Base-by-base conservation (phyloP, 2,113 vertebrate species). In the Telmatochromis bifrenatus region DNA sequence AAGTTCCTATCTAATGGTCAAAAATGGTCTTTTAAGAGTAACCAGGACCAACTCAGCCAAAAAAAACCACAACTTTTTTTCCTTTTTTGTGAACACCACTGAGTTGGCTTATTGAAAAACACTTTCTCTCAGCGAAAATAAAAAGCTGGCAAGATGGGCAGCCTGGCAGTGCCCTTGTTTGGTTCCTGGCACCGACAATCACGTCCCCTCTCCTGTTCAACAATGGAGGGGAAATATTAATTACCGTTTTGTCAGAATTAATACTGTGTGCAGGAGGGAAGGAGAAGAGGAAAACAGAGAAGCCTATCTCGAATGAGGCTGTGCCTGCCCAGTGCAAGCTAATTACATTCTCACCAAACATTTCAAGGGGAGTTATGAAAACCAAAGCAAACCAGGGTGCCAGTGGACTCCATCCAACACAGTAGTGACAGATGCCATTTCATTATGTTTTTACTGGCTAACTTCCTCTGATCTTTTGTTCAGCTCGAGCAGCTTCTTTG, bases 141-240 rank as follows among this genome's bases (percentile, higher is more conserved):
- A 88, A 87, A 88, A 75, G 13, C 88, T 89, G 91, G 90, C 91
- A 90, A 70, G 83, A 84, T 49, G 88, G 82, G 73, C 39, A 39
- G 84, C 77, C 83, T 94, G 92, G 92, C 93, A 93, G 79, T 86
- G 88, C 42, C 91, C 87, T 89, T 84, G 87, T 87, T 91, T 92
- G 91, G 60, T 89, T 91, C 47, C 81, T 87, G 87, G 91, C 83
- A 79, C 77, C 19, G 28, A 84, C 9, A 17, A 68, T 75, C 47
- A 7, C 28, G 17, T 87, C 84, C 87, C 86, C 85, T 93, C 85
- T 88, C 82, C 70, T 92, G 79, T 87, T 91, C 60, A 88, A 95
- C 92, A 93, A 94, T 91, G 87, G 91, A 92, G 87, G 92, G 87
- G 81, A 94, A 93, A 95, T 96, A 96, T 95, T 95, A 95, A 96